These are phyloP conservation scores for Helicolenus hilgendorfi DNA, from an alignment of 2,797 vertebrate species.

Conservation along the genomic window DNA sequence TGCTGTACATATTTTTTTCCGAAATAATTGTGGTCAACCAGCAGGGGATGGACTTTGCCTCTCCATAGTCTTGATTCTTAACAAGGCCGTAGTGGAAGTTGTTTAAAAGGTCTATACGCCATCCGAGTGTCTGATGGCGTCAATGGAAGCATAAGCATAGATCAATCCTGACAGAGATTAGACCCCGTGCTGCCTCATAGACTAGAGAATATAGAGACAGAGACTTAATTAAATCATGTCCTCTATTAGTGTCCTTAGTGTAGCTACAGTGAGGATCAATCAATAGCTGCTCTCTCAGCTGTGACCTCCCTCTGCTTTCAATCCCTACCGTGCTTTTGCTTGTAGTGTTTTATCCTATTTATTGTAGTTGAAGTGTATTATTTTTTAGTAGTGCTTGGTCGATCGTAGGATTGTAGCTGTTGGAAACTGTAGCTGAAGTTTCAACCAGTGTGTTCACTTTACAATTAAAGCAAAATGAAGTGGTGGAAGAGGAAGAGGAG, in stretches of 20 bases:
- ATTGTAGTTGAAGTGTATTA: background rate
- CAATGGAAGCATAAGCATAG: background rate
- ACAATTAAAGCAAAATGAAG: conserved; percentile 80
- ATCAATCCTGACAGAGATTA: conserved; percentile 42
- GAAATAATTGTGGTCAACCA: too few relatives aligned
- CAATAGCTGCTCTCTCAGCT: conserved; percentile 21
- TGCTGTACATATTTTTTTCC: background rate
- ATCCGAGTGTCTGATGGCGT: conserved; percentile 2
- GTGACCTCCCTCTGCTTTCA: conserved; percentile 29
- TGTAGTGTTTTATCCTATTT: background rate
- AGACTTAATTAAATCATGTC: conserved; percentile 18
- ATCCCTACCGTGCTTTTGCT: background rate
- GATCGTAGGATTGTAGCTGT: background rate
- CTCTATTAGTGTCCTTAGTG: conserved; percentile 9
- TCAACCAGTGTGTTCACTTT: conserved; percentile 67
- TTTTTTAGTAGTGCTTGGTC: background rate
- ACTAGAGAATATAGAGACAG: conserved; percentile 6
- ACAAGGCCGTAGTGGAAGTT: background rate
- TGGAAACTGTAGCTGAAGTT: conserved; percentile 3
- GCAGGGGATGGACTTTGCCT: too few relatives aligned
- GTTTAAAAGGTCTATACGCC: background rate
- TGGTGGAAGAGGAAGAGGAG: conserved; percentile 58
- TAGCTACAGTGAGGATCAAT: conserved; percentile 10
- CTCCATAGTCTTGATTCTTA: background rate
- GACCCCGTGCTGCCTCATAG: conserved; percentile 13